A percentile compares a stretch with the other conserved stretches of the same genome.
Evolutionary conservation across 2,888 invertebrate species (phyloP).

Genomic region (Drosophila anomelani): DNA sequence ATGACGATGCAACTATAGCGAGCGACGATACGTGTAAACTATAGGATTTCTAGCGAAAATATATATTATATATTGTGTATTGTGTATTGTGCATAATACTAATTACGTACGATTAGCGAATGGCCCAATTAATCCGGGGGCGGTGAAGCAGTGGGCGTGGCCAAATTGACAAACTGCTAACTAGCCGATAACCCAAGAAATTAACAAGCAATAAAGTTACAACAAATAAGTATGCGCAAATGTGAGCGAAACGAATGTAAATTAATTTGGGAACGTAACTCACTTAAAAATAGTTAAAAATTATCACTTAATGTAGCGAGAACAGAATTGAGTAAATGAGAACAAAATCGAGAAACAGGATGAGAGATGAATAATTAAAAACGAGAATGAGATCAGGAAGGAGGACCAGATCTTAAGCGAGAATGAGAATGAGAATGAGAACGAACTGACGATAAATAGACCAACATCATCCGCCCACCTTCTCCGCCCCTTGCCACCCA

Average conservation of each 20-base stretch:
- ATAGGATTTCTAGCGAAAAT: slow-evolving; percentile 50
- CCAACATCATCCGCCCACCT: slow-evolving; percentile 30
- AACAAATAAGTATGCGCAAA: not conserved
- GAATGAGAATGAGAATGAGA: not conserved
- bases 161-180: slow-evolving; percentile 4
- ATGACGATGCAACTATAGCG: slow-evolving; percentile 54
- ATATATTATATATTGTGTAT: slow-evolving; percentile 37
- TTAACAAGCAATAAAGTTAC: not conserved
- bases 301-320: not conserved
- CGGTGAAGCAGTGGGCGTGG: slow-evolving; percentile 52
- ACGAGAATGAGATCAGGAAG: not conserved
- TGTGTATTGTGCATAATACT: slow-evolving; percentile 42
- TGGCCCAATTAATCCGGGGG: slow-evolving; percentile 45
- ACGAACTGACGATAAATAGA: slow-evolving; percentile 18
- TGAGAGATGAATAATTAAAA: not conserved
- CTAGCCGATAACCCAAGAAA: not conserved
- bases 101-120: slow-evolving; percentile 64
- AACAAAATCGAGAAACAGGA: not conserved
- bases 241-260: not conserved
- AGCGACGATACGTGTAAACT: slow-evolving; percentile 47
- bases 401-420: not conserved
- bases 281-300: not conserved
- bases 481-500: slow-evolving; percentile 32
- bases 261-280: not conserved
- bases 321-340: not conserved